Base-by-base conservation (phyloP, 2,797 vertebrate species). In the Crax fasciolata region DNA sequence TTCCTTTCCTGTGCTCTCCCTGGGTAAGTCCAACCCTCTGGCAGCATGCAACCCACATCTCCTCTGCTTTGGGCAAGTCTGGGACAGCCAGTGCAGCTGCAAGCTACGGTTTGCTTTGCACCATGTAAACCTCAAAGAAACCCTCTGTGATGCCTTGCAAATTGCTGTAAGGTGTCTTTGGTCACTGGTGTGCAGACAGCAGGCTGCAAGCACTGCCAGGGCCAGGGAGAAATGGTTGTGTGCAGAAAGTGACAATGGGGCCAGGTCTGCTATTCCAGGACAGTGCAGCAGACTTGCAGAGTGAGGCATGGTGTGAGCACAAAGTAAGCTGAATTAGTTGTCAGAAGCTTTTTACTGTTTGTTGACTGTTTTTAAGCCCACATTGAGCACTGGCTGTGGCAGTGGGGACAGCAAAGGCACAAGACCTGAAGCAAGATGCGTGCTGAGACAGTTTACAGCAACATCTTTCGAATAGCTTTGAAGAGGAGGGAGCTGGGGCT, bases 331-430 rank as follows among this genome's bases (percentile, higher is more conserved):
- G 28, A 54, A 84, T 79, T 38, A 28, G 79, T 79, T 74, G 63
- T 39, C 2, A 3, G 75, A 88, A 65, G 32, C 4, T 67, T 79
- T 90, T 49, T 39, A 20, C 44, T 27, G n/a, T 7, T 59, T 63
- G 35, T 23, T 88, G n/a, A 0, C 16, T 51, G 32, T 6, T 38
- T 90, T 94, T 35, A 73, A 67, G 24, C 25, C 78, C 32, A 6
- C 0, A 0, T 41, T 88, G 38, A 62, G 77, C 48, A 3, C 38
- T 65, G 81, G 39, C 72, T 75, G 0, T 54, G 58, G 32, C 71
- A 67, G 73, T 67, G 49, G 30, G 3, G 20, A 43, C 46, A 32
- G 82, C 68, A 85, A 9, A 91, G 57, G 38, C 32, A 14, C 15
- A 19, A 41, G 49, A 39, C 55, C 52, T 58, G 61, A 68, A 71